A percentile compares a stretch with the other conserved stretches of the same genome.
Evolutionary conservation across 2,113 vertebrate species (phyloP).

Genomic region (Sinocyclocheilus rhinocerous): DNA sequence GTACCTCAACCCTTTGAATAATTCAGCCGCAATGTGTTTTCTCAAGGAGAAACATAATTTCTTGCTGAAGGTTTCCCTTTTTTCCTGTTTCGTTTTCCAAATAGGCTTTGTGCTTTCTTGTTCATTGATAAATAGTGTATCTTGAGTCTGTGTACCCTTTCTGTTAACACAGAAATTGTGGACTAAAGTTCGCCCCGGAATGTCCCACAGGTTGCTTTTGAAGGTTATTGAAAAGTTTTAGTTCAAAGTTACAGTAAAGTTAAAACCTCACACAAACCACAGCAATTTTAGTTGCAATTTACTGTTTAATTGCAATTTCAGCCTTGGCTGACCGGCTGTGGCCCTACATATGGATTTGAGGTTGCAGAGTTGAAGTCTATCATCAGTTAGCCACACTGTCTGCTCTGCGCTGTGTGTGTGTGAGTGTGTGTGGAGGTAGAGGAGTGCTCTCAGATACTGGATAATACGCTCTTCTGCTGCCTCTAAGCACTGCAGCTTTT

Average conservation of each 20-base stretch:
- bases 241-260: background rate
- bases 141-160: background rate
- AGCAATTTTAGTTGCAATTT: conserved; percentile 21
- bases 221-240: conserved; percentile 14
- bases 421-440: conserved; percentile 17
- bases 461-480: conserved; percentile 27
- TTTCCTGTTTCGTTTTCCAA: background rate
- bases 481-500: conserved; percentile 39
- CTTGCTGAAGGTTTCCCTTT: background rate
- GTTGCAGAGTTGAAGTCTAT: conserved; percentile 12
- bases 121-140: conserved; percentile 29
- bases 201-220: background rate
- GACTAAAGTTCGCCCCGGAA: background rate
- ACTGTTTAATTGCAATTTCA: conserved; percentile 44
- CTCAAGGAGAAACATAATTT: background rate
- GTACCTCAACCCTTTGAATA: conserved; percentile 25
- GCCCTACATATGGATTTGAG: conserved; percentile 38
- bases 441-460: conserved; percentile 31
- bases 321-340: conserved; percentile 31
- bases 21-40: conserved; percentile 2
- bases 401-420: background rate
- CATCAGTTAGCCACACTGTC: conserved; percentile 28
- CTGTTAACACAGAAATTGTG: background rate
- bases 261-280: conserved; percentile 2
- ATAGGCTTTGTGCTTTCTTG: conserved; percentile 13